Evolutionary conservation across 2,113 vertebrate species (phyloP).

Genomic region (Cyphomyrus discorhynchus): DNA sequence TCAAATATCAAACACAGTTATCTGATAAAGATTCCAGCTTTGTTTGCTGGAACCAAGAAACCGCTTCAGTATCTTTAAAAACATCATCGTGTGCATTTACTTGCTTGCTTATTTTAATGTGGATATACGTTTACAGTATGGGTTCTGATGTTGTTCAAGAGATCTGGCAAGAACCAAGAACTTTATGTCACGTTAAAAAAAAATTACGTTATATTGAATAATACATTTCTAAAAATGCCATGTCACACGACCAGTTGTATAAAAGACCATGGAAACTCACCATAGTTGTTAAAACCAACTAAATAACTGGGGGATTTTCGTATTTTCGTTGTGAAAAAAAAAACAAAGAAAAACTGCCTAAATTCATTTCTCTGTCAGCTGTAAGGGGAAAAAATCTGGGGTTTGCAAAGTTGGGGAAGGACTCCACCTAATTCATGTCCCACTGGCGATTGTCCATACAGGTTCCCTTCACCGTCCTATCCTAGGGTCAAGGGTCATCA

Average conservation of each 20-base stretch:
- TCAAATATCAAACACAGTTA: background rate
- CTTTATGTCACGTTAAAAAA: background rate
- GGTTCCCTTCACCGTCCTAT: constrained; percentile 32
- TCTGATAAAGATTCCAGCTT: background rate
- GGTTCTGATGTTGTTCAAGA: constrained; percentile 3
- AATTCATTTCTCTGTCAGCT: background rate
- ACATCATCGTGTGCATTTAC: background rate
- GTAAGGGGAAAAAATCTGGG: background rate
- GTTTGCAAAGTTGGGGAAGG: background rate
- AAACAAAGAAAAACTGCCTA: background rate
- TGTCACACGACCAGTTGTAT: background rate
- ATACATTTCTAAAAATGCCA: constrained; percentile 6
- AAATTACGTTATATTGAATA: background rate
- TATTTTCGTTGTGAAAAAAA: background rate
- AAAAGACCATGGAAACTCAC: background rate
- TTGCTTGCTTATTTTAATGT: background rate
- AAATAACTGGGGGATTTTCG: background rate
- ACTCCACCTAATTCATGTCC: background rate
- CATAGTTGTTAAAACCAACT: background rate
- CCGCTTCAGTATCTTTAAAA: background rate
- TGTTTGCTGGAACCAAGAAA: background rate
- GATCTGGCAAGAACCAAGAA: constrained; percentile 1
- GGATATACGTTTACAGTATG: background rate
- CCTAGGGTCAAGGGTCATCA: constrained; percentile 54
- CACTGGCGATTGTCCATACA: constrained; percentile 43